Base-by-base conservation (phyloP, 2,113 vertebrate genomes). In the Columba janthina region DNA sequence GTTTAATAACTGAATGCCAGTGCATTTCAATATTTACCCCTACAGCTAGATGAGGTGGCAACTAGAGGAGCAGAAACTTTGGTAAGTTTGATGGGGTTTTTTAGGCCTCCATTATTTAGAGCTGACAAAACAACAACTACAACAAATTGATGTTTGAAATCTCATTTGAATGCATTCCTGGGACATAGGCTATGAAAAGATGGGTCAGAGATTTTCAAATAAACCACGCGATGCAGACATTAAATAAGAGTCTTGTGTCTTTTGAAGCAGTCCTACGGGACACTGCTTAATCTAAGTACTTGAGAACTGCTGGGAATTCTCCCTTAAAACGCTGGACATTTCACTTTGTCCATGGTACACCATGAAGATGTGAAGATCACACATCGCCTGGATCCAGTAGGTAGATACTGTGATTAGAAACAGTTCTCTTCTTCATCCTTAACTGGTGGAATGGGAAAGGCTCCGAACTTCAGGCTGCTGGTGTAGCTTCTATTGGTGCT, bases 121-220 rank as follows among this genome's bases (percentile, higher is more conserved):
- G 9, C 17, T 70, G 19, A 22, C 65, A 85, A 64, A 64, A 26
- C 56, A 62, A 17, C 17, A 81, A 13, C 18, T 31, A 10, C 38
- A 64, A 84, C n/a, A 21, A 2, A 2, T 7, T 0, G 0, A 0
- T 69, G 6, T 34, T 36, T 91, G 50, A 89, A 88, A 62, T 91
- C 46, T 66, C 29, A n/a, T 26, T 81, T 72, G 29, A 74, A n/a
- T 1, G 0, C 19, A 22, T 75, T 81, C 56, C 34, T 78, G 48
- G 31, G 51, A 74, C 13, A 60, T 5, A 56, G 38, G 14, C 57
- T 86, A 29, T 79, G 67, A 64, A 77, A 91, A 57, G 42, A 74
- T 72, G 56, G 42, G 21, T 74, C 60, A 71, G 32, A 40, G 18
- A 42, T 80, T 93, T 83, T 83, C 54, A 93, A 91, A 90, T 71